These are phyloP conservation scores for Boleophthalmus pectinirostris DNA, from an alignment of 2,113 vertebrate genomes.

Conservation along the genomic window DNA sequence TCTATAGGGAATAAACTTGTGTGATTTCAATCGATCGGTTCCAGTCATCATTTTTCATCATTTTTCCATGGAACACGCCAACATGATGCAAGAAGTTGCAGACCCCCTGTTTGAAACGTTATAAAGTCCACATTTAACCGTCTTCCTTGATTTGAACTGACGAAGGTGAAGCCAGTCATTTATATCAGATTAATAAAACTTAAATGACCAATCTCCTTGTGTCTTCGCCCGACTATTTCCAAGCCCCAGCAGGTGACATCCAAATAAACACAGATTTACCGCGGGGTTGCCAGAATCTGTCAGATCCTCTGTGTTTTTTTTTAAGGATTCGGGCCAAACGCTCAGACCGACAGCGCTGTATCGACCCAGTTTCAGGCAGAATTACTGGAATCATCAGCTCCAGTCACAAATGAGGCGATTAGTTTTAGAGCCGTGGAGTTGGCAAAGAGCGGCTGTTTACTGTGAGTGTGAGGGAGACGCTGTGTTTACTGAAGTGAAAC, in stretches of 20 bases:
- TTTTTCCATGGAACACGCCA: no score
- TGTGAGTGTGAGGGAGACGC: neutral
- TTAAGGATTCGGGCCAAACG: constrained; percentile 52
- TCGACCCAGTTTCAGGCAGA: constrained; percentile 65
- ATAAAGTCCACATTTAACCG: no score
- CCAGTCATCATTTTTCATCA: no score
- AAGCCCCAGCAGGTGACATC: no score
- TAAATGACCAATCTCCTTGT: no score
- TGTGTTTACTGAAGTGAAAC: no score
- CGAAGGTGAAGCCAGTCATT: constrained; percentile 50
- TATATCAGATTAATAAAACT: neutral
- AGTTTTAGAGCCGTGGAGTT: neutral
- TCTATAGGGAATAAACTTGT: no score
- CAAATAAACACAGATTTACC: constrained; percentile 38
- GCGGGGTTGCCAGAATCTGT: constrained; percentile 40
- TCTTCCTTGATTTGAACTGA: neutral
- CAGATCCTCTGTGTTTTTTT: constrained; percentile 24
- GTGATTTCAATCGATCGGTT: no score
- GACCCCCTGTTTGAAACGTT: no score
- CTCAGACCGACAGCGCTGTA: constrained; percentile 65
- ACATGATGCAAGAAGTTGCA: no score
- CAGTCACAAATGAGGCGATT: constrained; percentile 41
- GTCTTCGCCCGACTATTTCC: constrained; percentile 5
- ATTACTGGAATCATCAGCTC: constrained; percentile 57
- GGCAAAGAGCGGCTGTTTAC: neutral